Percentiles rank a stretch among this genome's conserved stretches.
phyloP scores from a whole-genome alignment of 2,888 invertebrate species.

The Eilema griseolum region DNA sequence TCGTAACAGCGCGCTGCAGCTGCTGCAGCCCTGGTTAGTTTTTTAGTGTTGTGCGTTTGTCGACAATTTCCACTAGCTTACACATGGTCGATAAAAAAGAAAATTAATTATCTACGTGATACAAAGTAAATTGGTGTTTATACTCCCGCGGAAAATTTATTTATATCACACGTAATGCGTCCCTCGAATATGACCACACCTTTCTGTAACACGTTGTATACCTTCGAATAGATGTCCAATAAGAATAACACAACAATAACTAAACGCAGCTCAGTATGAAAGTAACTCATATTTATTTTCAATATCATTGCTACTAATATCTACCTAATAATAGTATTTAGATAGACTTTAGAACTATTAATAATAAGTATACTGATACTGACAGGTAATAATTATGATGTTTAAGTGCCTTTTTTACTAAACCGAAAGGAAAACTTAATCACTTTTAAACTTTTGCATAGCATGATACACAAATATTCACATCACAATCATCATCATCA shows the following conservation, averaged over 20 bases:
- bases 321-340: not conserved
- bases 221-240: not conserved
- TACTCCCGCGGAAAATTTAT: too few species aligned
- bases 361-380: not conserved
- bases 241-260: not conserved
- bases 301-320: not conserved
- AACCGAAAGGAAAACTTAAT: not conserved
- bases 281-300: not conserved
- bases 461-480: not conserved
- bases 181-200: too few species aligned
- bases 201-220: too few species aligned
- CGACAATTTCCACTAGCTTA: too few species aligned
- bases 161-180: too few species aligned
- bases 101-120: too few species aligned
- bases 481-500: too few species aligned
- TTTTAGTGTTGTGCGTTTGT: too few species aligned
- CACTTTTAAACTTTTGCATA: not conserved
- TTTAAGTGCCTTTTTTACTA: not conserved
- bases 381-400: constrained; percentile 1
- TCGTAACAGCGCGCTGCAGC: too few species aligned
- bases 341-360: not conserved
- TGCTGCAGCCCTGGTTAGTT: too few species aligned
- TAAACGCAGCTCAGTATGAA: not conserved
- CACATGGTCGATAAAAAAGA: too few species aligned
- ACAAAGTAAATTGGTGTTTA: too few species aligned